Evolutionary conservation across 2,888 invertebrate genomes (phyloP), one percentile per base, ranked within the genome.

Genomic region (Drosophila borborema): DNA sequence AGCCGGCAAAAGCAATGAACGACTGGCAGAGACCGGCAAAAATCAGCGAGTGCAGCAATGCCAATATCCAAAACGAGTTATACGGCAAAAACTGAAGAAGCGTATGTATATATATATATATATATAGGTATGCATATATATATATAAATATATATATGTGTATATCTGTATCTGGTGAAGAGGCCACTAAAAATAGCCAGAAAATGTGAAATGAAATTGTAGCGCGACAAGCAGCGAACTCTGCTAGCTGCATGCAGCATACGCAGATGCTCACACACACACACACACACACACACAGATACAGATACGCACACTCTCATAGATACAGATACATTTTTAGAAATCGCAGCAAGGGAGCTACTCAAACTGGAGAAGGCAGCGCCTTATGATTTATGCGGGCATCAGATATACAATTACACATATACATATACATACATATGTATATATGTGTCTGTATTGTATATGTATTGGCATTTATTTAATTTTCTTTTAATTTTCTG

Each of bases 141-240:
- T 71, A 60, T 58, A 23, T 31, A 10, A 53, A 45, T 36, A 63
- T 12, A 31, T 31, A 43, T 74, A 43, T 64, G 60, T 65, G 18
- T 74, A 66, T 68, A 64, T 71, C 45, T 43, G 59, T 59, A 10
- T 60, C 48, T 60, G 48, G 38, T 23, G 48, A 67, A 43, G 46
- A 68, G 69, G 45, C 66, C 68, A 69, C 87, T 86, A 86, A 81
- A 90, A 83, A 86, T 90, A 90, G 84, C 78, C 54, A 65, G 63
- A 71, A 76, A 85, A 89, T 74, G 74, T 77, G 79, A 88, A 88
- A 80, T 80, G 73, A 89, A 84, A 89, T 81, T 88, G 88, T 83
- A 75, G 74, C 79, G 81, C 75, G 77, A 85, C 86, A 80, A 73
- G 79, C 67, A 72, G 53, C 53, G 38, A 62, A 54, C 51, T 28